A percentile compares a stretch with the other conserved stretches of the same genome.
These are phyloP conservation scores for Diplolepis rosae DNA, from an alignment of 2,888 invertebrate species.

Conservation along the genomic window DNA sequence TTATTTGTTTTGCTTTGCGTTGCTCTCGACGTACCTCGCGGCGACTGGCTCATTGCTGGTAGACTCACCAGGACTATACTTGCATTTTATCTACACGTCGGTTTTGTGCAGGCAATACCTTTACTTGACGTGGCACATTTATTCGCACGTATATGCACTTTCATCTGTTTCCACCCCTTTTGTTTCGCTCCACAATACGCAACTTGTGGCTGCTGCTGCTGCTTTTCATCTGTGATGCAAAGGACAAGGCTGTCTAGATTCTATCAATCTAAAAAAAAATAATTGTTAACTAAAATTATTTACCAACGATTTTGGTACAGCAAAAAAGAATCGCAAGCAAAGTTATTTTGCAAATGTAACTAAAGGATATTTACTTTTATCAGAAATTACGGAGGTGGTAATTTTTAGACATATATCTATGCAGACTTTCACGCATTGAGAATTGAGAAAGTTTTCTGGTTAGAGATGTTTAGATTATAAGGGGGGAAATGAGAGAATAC, in stretches of 20 bases:
- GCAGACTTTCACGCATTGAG: neutral
- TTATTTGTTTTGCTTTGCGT: constrained; percentile 64
- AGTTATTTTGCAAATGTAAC: no score
- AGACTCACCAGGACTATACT: constrained; percentile 45
- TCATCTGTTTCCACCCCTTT: constrained; percentile 12
- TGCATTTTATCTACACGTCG: constrained; percentile 48
- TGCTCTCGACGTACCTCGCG: constrained; percentile 62
- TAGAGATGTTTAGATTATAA: constrained; percentile 12
- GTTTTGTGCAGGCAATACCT: constrained; percentile 34
- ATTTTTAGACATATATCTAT: no score
- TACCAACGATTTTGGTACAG: no score
- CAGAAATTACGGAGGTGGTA: no score
- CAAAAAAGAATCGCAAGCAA: no score
- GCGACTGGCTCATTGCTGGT: constrained; percentile 44
- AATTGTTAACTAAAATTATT: no score
- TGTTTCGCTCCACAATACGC: constrained; percentile 6
- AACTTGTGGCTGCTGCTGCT: neutral
- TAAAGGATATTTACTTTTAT: no score
- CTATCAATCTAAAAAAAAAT: neutral
- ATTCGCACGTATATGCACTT: constrained; percentile 20
- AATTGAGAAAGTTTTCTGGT: constrained; percentile 9
- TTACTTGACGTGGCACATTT: constrained; percentile 25
- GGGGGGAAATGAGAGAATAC: neutral
- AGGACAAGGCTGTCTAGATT: neutral
- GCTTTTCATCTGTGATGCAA: constrained; percentile 5